Base-by-base conservation (phyloP, 1,140 invertebrate species). In the Saccostrea echinata region DNA sequence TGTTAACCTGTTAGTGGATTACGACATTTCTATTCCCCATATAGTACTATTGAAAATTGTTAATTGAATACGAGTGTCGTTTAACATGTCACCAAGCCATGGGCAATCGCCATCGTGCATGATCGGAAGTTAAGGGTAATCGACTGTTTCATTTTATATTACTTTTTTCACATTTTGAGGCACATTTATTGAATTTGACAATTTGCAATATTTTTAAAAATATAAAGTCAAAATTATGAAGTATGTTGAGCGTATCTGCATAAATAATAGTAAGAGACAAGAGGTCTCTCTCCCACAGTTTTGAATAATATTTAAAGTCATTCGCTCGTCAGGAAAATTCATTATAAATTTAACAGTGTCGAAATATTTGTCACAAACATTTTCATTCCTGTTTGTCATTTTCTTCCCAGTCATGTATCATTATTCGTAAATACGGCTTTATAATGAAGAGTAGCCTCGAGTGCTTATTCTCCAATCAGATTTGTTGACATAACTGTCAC, bases 401-500 rank as follows among this genome's bases (percentile, higher is more conserved):
- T 61, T 57, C 0, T 18, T 61, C 55, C 18, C 55, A 21, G 3
- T 61, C n/a, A 61, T 6, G 43, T 43, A 61, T 61, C 6, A 61
- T 61, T 61, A 61, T 61, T 61, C 16, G 16, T 61, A 61, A 61
- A 76, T 30, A 76, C 68, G 24, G 27, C 27, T 33, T 16, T 76
- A 76, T 27, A 76, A 76, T 33, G 8, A 11, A 76, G 1, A 76
- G 27, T 76, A 30, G 68, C 68, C 13, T 27, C 13, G 30, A 27
- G 27, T 30, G 27, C 13, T 76, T 76, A 16, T 76, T 18, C 27
- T 13, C 68, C 68, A 76, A 33, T 30, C 68, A 76, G 68, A 76
- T 76, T 76, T 76, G 27, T 76, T 76, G 8, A 76, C 27, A 76
- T 33, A 76, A 76, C 68, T 76, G 68, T 76, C 24, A 76, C 24